These are phyloP conservation scores for Monopterus albus DNA, from an alignment of 2,113 vertebrate genomes.

Conservation along the genomic window DNA sequence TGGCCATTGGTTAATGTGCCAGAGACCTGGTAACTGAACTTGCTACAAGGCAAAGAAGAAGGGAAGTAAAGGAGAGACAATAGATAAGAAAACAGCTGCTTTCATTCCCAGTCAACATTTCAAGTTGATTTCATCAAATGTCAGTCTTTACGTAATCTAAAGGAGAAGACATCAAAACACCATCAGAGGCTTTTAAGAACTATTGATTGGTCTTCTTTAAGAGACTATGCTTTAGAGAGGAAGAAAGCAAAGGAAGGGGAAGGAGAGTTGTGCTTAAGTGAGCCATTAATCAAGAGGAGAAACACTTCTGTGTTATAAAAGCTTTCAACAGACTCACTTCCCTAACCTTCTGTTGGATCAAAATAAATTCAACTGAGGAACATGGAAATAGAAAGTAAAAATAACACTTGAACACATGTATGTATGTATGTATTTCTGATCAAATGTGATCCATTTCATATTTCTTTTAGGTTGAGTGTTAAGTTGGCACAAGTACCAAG, in stretches of 20 bases:
- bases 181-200: constrained; percentile 1
- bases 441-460: too few relatives aligned
- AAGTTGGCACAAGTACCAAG: too few relatives aligned
- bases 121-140: neutral
- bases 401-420: too few relatives aligned
- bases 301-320: neutral
- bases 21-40: neutral
- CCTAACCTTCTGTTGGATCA: neutral
- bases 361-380: neutral
- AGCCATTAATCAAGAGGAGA: constrained; percentile 10
- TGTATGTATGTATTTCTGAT: too few relatives aligned
- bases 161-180: constrained; percentile 18
- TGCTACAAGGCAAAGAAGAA: too few relatives aligned
- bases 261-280: neutral
- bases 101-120: too few relatives aligned
- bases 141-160: neutral
- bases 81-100: too few relatives aligned
- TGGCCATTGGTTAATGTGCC: too few relatives aligned
- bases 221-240: constrained; percentile 1
- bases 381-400: too few relatives aligned
- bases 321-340: neutral
- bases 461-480: too few relatives aligned
- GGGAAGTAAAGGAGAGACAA: too few relatives aligned
- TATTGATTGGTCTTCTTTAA: constrained; percentile 19
- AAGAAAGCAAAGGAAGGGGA: neutral